Conservation (phyloP, 1,140 invertebrate species). For the Papilio helenus region DNA sequence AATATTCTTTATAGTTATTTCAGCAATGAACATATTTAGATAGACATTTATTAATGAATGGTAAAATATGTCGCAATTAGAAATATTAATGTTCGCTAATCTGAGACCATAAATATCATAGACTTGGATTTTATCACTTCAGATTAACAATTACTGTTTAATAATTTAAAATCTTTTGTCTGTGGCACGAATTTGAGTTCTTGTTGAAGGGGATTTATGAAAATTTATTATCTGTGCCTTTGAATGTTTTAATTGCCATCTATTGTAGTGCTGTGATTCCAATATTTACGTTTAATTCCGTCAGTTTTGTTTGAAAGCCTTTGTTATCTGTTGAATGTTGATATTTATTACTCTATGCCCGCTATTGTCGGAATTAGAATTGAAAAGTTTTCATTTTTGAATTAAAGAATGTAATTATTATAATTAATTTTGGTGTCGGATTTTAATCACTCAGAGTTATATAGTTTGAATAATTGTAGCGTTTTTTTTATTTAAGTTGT, state of each 20-base stretch:
- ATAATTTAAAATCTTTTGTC: background rate
- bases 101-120: background rate
- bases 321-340: background rate
- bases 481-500: no score
- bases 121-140: background rate
- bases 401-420: no score
- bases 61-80: background rate
- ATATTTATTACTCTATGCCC: background rate
- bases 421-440: no score
- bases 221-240: slow-evolving; percentile 14
- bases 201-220: background rate
- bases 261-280: background rate
- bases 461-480: no score
- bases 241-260: slow-evolving; percentile 17
- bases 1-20: no score
- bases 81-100: background rate
- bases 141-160: slow-evolving; percentile 5
- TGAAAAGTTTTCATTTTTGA: background rate
- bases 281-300: slow-evolving; percentile 1
- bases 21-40: no score
- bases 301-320: slow-evolving; percentile 18
- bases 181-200: background rate
- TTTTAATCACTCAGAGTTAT: no score
- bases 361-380: background rate
- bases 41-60: no score